Conservation (phyloP, 2,113 vertebrate genomes). For the Lagopus leucura region DNA sequence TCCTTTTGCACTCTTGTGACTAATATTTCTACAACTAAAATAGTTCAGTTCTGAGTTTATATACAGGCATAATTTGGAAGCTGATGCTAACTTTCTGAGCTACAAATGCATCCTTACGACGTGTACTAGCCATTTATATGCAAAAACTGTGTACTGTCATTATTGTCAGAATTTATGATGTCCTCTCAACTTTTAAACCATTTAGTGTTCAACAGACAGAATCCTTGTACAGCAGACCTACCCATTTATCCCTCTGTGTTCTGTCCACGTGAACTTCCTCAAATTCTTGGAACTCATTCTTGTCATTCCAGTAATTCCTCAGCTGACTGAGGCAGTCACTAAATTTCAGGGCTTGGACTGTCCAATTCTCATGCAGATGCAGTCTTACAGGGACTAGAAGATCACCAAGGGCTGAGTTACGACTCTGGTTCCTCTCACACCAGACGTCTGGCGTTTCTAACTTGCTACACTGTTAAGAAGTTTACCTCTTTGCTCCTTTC, state of each 20-base stretch:
- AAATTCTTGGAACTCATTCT: neutral
- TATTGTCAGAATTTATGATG: conserved; percentile 25
- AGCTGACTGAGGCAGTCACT: conserved; percentile 38
- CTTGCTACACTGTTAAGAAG: conserved; percentile 63
- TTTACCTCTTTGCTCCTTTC: conserved; percentile 67
- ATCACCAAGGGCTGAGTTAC: conserved; percentile 73
- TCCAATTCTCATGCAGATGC: conserved; percentile 53
- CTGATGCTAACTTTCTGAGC: conserved; percentile 69
- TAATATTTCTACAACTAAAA: conserved; percentile 77
- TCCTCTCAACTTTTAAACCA: conserved; percentile 11
- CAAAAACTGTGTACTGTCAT: conserved; percentile 51
- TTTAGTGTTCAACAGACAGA: conserved; percentile 24
- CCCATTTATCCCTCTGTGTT: neutral
- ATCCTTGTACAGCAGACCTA: neutral
- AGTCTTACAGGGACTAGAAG: conserved; percentile 59
- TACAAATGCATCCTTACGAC: conserved; percentile 70
- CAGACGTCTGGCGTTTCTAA: conserved; percentile 40
- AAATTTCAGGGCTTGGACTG: conserved; percentile 65
- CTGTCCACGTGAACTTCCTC: neutral
- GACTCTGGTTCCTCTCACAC: conserved; percentile 55
- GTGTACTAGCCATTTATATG: conserved; percentile 62
- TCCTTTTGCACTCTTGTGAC: conserved; percentile 80
- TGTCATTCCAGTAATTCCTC: conserved; percentile 53
- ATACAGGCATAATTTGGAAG: conserved; percentile 63
- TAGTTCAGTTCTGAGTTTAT: conserved; percentile 66